Base-by-base conservation (phyloP, 2,113 vertebrate species). In the Baryphthengus martii region DNA sequence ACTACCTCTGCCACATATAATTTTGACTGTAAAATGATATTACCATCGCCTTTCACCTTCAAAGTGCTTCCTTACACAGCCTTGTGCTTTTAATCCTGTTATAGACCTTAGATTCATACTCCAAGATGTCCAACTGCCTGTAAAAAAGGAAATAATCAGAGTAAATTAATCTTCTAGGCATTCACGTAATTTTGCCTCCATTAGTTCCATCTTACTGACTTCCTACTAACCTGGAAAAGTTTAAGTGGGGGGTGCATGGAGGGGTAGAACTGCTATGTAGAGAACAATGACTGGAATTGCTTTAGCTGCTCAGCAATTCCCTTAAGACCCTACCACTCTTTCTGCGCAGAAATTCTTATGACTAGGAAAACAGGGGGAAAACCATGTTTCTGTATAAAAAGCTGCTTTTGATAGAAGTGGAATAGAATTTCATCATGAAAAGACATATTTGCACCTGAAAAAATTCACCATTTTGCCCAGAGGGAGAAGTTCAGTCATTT, bases 221-320 rank as follows among this genome's bases (percentile, higher is more conserved):
- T 95, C 44, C 42, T 78, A 23, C 37, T 77, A 96, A 93, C 40
- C 39, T 95, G 66, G 72, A 88, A 93, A 83, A 66, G 50, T 77
- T 85, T 49, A 90, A 94, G 31, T 16, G 58, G 28, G 28, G 45
- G 21, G 42, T 67, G 17, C 14, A 0, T 0, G 0, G 44, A 67
- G 44, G 17, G 23, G 13, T 73, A 17, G 55, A 91, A 86, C 81
- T 28, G 35, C 40, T 70, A 37, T 52, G 62, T 42, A 29, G 89
- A 85, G 82, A 94, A 91, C 80, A 95, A 81, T 76, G 68, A 44
- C 77, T 96, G 77, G 86, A 90, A 94, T 65, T 91, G 66, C 85
- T 95, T 81, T 79, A 75, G 89, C 40, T 95, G 91, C 71, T 79
- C 67, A 74, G 72, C 82, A 78, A 45, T 63, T 96, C 91, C 93